Evolutionary conservation across 2,888 invertebrate genomes (phyloP).

Genomic region (Brachycybe producta): DNA sequence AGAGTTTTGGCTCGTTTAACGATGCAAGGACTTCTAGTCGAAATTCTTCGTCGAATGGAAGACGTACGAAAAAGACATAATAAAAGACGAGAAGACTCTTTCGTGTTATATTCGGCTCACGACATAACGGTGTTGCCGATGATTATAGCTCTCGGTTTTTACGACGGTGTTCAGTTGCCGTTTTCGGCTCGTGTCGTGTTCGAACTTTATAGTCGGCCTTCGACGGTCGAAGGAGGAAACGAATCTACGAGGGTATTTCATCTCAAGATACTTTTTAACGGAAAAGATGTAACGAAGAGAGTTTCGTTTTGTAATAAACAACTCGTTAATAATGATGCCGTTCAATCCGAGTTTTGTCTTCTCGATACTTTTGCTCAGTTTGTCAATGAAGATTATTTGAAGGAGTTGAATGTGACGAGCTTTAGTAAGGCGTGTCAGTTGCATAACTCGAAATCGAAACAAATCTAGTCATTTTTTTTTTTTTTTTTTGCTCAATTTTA

Average conservation of each 20-base stretch:
- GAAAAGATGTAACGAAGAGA: slow-evolving; percentile 67
- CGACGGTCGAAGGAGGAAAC: background rate
- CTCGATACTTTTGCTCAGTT: slow-evolving; percentile 77
- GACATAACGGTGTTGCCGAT: slow-evolving; percentile 80
- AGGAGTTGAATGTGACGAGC: slow-evolving; percentile 69
- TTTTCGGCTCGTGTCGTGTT: slow-evolving; percentile 78
- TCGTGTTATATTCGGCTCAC: slow-evolving; percentile 77
- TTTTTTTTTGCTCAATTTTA: no score
- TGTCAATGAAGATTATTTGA: slow-evolving; percentile 74
- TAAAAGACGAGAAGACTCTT: slow-evolving; percentile 54
- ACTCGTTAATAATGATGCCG: slow-evolving; percentile 25
- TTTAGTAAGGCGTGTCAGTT: slow-evolving; percentile 54
- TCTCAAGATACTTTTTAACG: slow-evolving; percentile 71
- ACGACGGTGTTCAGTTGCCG: slow-evolving; percentile 48
- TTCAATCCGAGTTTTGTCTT: slow-evolving; percentile 53
- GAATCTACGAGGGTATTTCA: slow-evolving; percentile 49
- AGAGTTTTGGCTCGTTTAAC: slow-evolving; percentile 51
- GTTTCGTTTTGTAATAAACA: slow-evolving; percentile 56
- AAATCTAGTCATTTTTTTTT: background rate
- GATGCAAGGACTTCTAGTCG: slow-evolving; percentile 69
- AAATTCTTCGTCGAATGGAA: slow-evolving; percentile 66
- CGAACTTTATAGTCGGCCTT: slow-evolving; percentile 62
- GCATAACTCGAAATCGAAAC: background rate
- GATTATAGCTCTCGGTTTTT: slow-evolving; percentile 61
- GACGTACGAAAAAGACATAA: slow-evolving; percentile 38